Evolutionary conservation across 2,797 vertebrate genomes (phyloP), one percentile per base, ranked within the genome.

Genomic region (Tamandua tetradactyla): DNA sequence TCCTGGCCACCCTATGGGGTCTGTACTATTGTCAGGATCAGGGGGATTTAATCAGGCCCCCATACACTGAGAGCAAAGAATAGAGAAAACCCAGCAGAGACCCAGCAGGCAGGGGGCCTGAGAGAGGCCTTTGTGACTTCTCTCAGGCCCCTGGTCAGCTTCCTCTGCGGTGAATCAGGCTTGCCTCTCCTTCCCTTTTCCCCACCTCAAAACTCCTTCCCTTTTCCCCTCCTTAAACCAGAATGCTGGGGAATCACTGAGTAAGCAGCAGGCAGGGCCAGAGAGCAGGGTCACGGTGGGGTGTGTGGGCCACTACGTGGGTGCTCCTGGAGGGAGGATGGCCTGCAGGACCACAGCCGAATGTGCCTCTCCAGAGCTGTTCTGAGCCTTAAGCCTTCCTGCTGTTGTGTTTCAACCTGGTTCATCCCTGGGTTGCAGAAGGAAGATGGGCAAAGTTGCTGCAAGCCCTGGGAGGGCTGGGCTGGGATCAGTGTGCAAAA

Each of bases 1-100:
- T 40, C 13, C 30, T 8, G 0, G 0, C 52, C 5, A 2, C 4
- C 7, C 61, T 14, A 0, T 0, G 0, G 47, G 66, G 14, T n/a
- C 20, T 4, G 35, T 5, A 0, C 49, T 20, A 14, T 15, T 1
- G 27, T 35, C 18, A 1, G 7, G 22, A 3, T 49, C 59, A 7
- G 47, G 12, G 59, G 32, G 52, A 12, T 71, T 64, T 55, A 3
- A 30, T 80, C 64, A 23, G 64, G 64, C 52, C 32, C n/a, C 49
- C 11, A 25, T 62, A 49, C 9, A 2, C 15, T 2, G 12, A 25
- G 55, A 44, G 42, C 0, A 0, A n/a, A 23, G 47, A 20, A n/a
- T 17, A 42, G 64, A 57, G 62, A 66, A 66, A 74, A 18, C 20
- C 7, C 6, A n/a, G 27, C 5, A 0, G 74, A 66, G 49, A 32